phyloP scores from a whole-genome alignment of 2,113 vertebrate species.

The Rhadina sibilatrix region DNA sequence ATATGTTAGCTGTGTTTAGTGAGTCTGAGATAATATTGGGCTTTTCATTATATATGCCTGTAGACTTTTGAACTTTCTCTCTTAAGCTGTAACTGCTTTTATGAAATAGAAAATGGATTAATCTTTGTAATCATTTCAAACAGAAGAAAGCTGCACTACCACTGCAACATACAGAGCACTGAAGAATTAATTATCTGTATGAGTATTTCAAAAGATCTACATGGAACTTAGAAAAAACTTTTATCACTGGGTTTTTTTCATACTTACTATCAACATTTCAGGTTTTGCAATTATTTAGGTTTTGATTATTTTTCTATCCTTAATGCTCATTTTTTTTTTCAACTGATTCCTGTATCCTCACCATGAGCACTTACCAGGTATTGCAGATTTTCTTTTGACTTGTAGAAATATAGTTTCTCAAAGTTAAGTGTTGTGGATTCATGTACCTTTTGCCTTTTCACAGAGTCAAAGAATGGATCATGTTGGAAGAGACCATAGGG shows the following conservation, averaged over 20 bases:
- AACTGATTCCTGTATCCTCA: background rate
- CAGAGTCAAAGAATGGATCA: background rate
- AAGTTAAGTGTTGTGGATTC: background rate
- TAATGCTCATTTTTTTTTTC: background rate
- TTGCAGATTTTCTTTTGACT: background rate
- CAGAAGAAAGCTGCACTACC: background rate
- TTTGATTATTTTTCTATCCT: background rate
- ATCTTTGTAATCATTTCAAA: background rate
- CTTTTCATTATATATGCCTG: background rate
- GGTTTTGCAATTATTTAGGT: background rate
- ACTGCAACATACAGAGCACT: background rate
- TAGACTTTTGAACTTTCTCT: background rate
- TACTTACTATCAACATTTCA: background rate
- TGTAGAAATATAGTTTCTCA: background rate
- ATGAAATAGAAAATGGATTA: background rate
- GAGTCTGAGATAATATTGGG: background rate
- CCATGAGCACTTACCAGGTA: background rate
- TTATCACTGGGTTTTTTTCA: background rate
- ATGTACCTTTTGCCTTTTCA: background rate
- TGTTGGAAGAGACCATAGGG: background rate
- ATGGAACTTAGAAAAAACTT: background rate
- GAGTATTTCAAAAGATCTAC: background rate
- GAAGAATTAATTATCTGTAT: background rate
- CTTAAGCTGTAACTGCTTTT: background rate
- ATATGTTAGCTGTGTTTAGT: background rate